A percentile compares a stretch with the other conserved stretches of the same genome.
Conservation (phyloP, 1,140 invertebrate species). For the Hirudo medicinalis region DNA sequence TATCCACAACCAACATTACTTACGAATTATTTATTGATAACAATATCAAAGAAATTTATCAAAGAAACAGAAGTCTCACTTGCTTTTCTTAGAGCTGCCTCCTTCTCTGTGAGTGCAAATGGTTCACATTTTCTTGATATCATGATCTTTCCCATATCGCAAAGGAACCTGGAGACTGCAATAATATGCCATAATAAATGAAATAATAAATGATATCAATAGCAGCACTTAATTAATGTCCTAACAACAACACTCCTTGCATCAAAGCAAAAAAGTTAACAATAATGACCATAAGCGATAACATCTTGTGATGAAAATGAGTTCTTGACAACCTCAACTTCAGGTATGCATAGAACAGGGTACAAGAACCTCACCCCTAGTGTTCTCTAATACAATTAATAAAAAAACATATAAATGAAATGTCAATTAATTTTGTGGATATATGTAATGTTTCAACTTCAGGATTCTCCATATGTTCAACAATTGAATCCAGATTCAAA, state of each 20-base stretch:
- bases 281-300: not conserved
- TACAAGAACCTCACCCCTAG: constrained; percentile 42
- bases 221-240: no score
- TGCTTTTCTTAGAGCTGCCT: not conserved
- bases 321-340: constrained; percentile 38
- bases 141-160: no score
- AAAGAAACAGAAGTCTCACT: not conserved
- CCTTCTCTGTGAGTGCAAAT: no score
- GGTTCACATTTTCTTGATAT: no score
- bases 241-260: not conserved
- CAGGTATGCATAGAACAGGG: constrained; percentile 44
- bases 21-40: no score
- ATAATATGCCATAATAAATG: no score
- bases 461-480: not conserved
- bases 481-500: not conserved
- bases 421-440: not conserved
- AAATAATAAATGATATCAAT: no score
- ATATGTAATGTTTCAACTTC: constrained; percentile 5
- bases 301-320: constrained; percentile 8
- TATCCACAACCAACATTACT: no score
- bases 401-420: constrained; percentile 14
- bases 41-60: no score
- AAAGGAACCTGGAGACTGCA: no score
- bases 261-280: not conserved
- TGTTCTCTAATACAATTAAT: constrained; percentile 33